These are phyloP conservation scores for Rousettus madagascariensis DNA, from an alignment of 2,797 vertebrate species.

Conservation along the genomic window DNA sequence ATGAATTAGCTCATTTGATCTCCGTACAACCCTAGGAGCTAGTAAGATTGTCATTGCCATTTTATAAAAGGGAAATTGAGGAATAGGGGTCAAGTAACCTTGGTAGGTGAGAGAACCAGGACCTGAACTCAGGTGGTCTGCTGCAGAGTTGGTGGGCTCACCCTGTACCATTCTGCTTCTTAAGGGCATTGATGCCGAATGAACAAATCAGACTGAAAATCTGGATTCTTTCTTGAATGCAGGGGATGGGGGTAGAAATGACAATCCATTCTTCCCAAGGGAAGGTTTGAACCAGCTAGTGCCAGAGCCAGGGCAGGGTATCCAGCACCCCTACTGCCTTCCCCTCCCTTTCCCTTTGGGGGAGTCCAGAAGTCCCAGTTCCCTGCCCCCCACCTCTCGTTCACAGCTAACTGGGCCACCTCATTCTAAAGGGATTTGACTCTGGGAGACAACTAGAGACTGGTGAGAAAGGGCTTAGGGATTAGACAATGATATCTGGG, in stretches of 20 bases:
- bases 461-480: conserved; percentile 74
- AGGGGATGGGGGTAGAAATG: background rate
- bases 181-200: background rate
- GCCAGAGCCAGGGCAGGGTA: background rate
- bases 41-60: background rate
- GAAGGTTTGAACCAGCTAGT: background rate
- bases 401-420: conserved; percentile 67
- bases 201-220: background rate
- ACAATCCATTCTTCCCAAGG: background rate
- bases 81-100: background rate
- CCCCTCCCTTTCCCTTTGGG: background rate
- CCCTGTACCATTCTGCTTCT: background rate
- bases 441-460: conserved; percentile 62
- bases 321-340: background rate
- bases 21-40: background rate
- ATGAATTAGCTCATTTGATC: background rate
- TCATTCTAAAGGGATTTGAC: conserved; percentile 73
- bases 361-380: background rate
- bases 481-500: conserved; percentile 62
- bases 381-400: conserved; percentile 9
- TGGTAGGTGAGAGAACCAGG: background rate
- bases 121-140: background rate
- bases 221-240: background rate
- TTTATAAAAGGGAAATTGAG: background rate
- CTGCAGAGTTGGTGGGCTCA: background rate